A percentile compares a stretch with the other conserved stretches of the same genome.
phyloP scores from a whole-genome alignment of 2,113 vertebrate genomes.

The Hippocampus barbouri region DNA sequence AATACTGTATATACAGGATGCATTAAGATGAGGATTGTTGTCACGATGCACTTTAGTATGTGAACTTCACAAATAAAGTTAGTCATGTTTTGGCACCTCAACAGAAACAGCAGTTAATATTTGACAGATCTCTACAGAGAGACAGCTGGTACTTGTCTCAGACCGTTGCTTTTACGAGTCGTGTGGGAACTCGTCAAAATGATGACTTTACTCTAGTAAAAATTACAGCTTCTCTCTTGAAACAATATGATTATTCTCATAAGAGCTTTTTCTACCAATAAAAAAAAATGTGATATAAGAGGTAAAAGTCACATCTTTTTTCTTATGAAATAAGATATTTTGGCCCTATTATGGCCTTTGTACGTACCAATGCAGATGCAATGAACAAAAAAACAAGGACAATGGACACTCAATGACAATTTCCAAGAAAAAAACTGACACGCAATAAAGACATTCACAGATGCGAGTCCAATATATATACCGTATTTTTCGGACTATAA shows the following conservation, averaged over 20 bases:
- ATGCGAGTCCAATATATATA: too few species aligned
- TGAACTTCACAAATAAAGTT: neutral
- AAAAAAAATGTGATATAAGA: too few species aligned
- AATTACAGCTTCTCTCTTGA: neutral
- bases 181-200: conserved; percentile 1
- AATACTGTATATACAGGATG: neutral
- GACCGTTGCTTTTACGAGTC: neutral
- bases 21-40: neutral
- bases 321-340: too few species aligned
- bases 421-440: too few species aligned
- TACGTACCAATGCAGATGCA: too few species aligned
- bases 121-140: neutral
- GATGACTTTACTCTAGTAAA: neutral
- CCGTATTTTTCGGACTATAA: too few species aligned
- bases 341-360: too few species aligned
- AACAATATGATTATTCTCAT: too few species aligned
- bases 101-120: conserved; percentile 2
- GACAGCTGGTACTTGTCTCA: neutral
- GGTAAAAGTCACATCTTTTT: too few species aligned
- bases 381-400: too few species aligned
- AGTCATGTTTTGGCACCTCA: neutral
- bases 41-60: neutral
- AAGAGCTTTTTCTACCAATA: neutral
- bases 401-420: too few species aligned
- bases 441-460: too few species aligned